Evolutionary conservation across 1,140 invertebrate species (phyloP).

Genomic region (Bradysia coprophila): DNA sequence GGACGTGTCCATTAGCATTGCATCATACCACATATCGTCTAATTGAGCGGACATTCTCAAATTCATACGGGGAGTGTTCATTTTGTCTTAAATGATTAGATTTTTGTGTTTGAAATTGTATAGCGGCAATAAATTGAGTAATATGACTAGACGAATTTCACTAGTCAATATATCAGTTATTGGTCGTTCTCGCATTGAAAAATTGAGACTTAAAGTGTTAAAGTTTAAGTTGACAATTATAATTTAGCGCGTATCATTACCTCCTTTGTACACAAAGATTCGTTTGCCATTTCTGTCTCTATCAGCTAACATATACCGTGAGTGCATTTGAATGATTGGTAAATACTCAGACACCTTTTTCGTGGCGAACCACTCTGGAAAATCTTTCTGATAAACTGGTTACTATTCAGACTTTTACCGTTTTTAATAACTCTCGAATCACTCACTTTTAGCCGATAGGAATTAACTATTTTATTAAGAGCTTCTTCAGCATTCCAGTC

Average conservation of each 20-base stretch:
- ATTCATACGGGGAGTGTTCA: no score
- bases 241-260: not conserved
- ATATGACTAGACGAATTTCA: not conserved
- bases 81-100: no score
- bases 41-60: not conserved
- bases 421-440: no score
- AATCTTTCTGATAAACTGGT: no score
- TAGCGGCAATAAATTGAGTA: no score
- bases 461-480: no score
- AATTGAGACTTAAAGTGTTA: no score
- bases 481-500: no score
- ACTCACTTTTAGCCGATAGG: no score
- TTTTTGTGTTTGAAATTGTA: no score
- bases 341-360: not conserved
- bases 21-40: not conserved
- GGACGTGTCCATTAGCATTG: not conserved
- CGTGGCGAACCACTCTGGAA: not conserved
- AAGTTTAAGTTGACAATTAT: not conserved
- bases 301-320: not conserved
- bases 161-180: not conserved
- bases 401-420: no score
- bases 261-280: not conserved
- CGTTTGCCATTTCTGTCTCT: not conserved
- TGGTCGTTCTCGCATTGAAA: not conserved
- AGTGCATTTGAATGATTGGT: not conserved